phyloP scores from a whole-genome alignment of 64 coral and sea anemone species.

The Actinia equina region DNA sequence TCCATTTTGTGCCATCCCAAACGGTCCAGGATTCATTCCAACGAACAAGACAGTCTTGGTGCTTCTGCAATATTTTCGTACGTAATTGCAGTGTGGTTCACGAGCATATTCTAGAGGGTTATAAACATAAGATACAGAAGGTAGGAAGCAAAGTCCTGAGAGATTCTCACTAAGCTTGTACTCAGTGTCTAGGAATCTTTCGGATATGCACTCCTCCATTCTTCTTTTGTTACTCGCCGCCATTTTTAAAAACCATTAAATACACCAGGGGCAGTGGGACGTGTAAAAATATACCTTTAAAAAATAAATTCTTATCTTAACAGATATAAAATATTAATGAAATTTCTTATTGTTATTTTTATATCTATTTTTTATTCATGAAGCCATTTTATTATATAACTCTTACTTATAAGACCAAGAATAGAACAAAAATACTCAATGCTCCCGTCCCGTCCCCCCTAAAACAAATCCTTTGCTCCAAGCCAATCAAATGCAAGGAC shows the following conservation, averaged over 20 bases:
- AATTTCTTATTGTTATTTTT: no score
- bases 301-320: no score
- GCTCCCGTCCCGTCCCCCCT: no score
- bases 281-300: background rate
- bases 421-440: no score
- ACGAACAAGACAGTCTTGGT: slow-evolving; percentile 81
- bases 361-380: no score
- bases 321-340: no score
- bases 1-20: slow-evolving; percentile 94
- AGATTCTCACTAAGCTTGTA: slow-evolving; percentile 34
- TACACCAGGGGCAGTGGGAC: background rate
- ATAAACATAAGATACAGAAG: slow-evolving; percentile 61
- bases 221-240: background rate
- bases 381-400: no score
- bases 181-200: slow-evolving; percentile 48
- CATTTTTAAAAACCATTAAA: background rate
- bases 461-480: background rate
- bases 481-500: background rate
- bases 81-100: slow-evolving; percentile 59
- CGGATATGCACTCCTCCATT: background rate
- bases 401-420: no score
- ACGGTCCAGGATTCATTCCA: slow-evolving; percentile 89
- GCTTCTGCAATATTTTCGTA: slow-evolving; percentile 58
- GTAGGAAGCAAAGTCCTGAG: slow-evolving; percentile 23
- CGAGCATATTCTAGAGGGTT: slow-evolving; percentile 78